phyloP scores from a whole-genome alignment of 2,113 vertebrate genomes.

The Macrotus californicus region DNA sequence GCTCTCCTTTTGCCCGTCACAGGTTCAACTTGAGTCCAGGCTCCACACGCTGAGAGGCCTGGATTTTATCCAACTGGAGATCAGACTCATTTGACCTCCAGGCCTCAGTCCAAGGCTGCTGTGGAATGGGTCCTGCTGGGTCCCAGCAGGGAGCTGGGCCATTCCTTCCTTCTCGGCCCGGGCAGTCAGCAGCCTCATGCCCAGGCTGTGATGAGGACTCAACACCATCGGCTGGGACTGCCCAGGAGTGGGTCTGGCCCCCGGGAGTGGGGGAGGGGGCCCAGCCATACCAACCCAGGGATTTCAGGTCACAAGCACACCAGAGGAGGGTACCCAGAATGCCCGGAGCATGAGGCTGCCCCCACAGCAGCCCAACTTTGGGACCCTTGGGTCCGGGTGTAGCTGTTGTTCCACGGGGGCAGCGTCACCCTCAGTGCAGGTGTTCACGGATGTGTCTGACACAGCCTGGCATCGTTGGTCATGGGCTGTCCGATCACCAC shows the following conservation, averaged over 20 bases:
- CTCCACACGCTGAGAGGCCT: background rate
- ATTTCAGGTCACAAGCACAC: accelerated
- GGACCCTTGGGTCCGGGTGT: background rate
- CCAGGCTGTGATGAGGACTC: background rate
- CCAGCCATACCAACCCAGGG: accelerated
- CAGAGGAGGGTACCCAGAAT: background rate
- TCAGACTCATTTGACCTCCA: accelerated
- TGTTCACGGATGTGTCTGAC: accelerated
- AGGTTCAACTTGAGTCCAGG: background rate
- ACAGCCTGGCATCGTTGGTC: background rate
- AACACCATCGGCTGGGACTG: accelerated
- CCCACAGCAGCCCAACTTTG: accelerated
- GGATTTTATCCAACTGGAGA: accelerated
- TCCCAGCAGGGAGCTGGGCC: slow-evolving; percentile 21
- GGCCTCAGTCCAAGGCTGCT: background rate
- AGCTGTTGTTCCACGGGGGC: accelerated
- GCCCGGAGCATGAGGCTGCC: background rate
- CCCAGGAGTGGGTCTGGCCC: background rate
- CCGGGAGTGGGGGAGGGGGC: accelerated
- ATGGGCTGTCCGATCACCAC: background rate
- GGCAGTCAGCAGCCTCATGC: too few relatives aligned
- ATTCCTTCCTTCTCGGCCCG: background rate
- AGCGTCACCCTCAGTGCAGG: background rate
- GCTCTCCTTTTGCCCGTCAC: too few relatives aligned
- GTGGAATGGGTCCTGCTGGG: background rate